A percentile compares a stretch with the other conserved stretches of the same genome.
Evolutionary conservation across 2,113 vertebrate species (phyloP).

Genomic region (Tyrannus savana): DNA sequence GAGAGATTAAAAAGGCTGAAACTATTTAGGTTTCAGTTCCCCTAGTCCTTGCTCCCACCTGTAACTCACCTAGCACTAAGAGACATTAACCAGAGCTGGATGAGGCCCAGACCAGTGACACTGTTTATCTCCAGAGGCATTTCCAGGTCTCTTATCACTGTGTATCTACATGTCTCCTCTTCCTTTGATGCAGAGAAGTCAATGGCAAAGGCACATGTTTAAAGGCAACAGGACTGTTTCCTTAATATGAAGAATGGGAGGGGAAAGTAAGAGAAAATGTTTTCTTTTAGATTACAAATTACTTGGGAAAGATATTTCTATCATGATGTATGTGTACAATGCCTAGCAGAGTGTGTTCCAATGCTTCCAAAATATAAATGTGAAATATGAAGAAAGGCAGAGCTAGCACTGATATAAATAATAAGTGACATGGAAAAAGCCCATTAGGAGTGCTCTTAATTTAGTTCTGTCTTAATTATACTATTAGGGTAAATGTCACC

Average conservation of each 20-base stretch:
- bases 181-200: neutral
- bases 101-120: neutral
- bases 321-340: neutral
- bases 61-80: neutral
- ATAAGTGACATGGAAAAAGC: slow-evolving; percentile 18
- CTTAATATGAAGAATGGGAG: neutral
- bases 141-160: neutral
- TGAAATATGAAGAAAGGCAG: neutral
- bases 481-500: slow-evolving; percentile 45
- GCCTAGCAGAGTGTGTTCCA: neutral
- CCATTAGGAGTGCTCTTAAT: slow-evolving; percentile 28
- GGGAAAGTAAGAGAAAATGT: neutral
- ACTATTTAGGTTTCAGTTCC: neutral
- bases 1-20: neutral
- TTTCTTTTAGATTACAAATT: neutral
- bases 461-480: slow-evolving; percentile 44
- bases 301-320: neutral
- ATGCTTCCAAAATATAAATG: neutral
- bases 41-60: neutral
- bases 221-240: neutral
- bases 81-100: neutral
- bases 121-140: neutral
- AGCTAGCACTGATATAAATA: neutral
- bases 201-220: neutral
- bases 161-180: neutral